Conservation (phyloP, 2,797 vertebrate species). For the Antennarius maculatus region DNA sequence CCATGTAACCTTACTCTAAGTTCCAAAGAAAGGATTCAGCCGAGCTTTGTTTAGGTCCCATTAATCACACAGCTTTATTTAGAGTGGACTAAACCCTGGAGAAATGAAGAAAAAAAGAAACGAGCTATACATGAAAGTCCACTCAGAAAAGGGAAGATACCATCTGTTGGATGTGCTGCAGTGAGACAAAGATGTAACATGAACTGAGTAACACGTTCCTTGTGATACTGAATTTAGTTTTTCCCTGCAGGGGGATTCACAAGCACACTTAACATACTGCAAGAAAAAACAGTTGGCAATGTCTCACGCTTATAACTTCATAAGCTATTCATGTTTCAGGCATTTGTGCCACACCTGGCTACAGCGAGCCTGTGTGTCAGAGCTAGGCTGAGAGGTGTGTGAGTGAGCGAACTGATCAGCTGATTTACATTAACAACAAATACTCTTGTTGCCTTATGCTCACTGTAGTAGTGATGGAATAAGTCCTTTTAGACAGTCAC, state of each 20-base stretch:
- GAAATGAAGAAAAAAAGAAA: conserved; percentile 27
- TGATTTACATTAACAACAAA: conserved; percentile 41
- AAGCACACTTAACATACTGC: conserved; percentile 53
- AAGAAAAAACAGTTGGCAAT: conserved; percentile 38
- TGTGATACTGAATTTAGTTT: conserved; percentile 47
- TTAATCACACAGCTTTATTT: conserved; percentile 48
- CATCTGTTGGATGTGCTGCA: conserved; percentile 4
- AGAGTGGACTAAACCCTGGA: conserved; percentile 33
- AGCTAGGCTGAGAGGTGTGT: conserved; percentile 6
- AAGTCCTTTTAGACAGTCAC: background rate
- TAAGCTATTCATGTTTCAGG: conserved; percentile 59
- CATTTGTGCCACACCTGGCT: conserved; percentile 47
- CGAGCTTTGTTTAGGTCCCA: conserved; percentile 49
- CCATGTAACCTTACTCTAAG: conserved; percentile 23
- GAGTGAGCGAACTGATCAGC: conserved; percentile 42
- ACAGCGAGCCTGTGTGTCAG: conserved; percentile 5
- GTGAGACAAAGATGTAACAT: conserved; percentile 7
- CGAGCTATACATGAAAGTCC: conserved; percentile 21
- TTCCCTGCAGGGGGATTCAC: conserved; percentile 62
- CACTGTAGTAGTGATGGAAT: conserved; percentile 15
- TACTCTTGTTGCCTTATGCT: conserved; percentile 22
- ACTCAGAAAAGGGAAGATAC: conserved; percentile 10
- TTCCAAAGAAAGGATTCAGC: conserved; percentile 50
- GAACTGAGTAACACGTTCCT: conserved; percentile 15
- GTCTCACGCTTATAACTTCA: conserved; percentile 57